phyloP scores from a whole-genome alignment of 2,113 vertebrate genomes.

The Microtus oregoni region DNA sequence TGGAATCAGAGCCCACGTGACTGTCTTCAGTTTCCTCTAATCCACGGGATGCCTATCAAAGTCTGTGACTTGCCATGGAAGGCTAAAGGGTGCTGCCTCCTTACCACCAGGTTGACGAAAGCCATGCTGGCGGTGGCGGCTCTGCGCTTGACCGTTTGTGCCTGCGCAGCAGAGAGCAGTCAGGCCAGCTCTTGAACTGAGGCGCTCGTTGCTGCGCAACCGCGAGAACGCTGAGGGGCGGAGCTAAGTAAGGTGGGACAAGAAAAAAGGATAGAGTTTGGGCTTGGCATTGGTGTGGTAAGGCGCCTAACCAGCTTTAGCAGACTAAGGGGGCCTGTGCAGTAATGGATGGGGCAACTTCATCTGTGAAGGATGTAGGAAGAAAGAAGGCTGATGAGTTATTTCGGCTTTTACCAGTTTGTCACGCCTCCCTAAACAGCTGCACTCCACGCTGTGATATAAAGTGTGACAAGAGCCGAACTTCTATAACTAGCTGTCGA shows the following conservation, averaged over 20 bases:
- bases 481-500: background rate
- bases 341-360: background rate
- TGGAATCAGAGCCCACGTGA: too few relatives aligned
- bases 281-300: rapidly evolving
- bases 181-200: background rate
- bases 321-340: background rate
- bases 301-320: background rate
- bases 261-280: rapidly evolving
- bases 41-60: background rate
- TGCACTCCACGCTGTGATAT: background rate
- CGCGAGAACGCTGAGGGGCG: background rate
- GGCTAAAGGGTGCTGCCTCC: constrained; percentile 32
- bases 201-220: background rate
- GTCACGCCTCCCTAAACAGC: background rate
- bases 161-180: background rate
- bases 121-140: constrained; percentile 74
- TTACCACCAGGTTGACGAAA: constrained; percentile 82
- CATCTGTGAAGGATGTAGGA: background rate
- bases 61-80: background rate
- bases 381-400: background rate
- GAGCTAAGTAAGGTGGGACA: background rate
- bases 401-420: background rate
- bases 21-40: background rate
- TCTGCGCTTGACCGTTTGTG: background rate
- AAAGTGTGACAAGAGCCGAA: background rate